Evolutionary conservation across 2,888 invertebrate genomes (phyloP).

Genomic region (Euplexia lucipara): DNA sequence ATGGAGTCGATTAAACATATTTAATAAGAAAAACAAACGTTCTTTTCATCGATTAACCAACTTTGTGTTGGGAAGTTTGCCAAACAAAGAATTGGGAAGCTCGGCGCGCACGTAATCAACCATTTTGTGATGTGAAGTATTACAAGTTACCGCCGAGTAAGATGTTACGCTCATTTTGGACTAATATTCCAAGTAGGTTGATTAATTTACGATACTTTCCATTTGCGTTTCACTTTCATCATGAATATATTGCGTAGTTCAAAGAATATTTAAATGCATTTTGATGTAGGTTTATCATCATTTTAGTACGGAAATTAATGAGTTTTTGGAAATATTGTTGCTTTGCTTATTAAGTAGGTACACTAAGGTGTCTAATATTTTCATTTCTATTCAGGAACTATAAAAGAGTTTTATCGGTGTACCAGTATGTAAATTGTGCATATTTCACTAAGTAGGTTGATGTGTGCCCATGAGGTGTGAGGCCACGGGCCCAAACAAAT

Average conservation of each 20-base stretch:
- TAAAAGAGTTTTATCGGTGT: conserved; percentile 47
- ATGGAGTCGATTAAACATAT: conserved; percentile 55
- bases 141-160: conserved; percentile 65
- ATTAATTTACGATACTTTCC: conserved; percentile 55
- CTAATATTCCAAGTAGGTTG: conserved; percentile 56
- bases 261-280: conserved; percentile 20
- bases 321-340: not conserved
- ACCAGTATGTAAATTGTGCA: conserved; percentile 54
- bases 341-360: not conserved
- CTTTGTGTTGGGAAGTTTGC: conserved; percentile 66
- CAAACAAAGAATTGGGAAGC: conserved; percentile 66
- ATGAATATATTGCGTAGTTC: conserved; percentile 23
- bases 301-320: conserved; percentile 9
- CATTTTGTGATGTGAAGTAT: conserved; percentile 70
- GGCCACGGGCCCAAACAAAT: conserved; percentile 79
- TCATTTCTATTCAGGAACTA: conserved; percentile 6
- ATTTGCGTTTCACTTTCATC: conserved; percentile 46
- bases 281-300: conserved; percentile 12
- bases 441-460: conserved; percentile 58
- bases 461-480: conserved; percentile 68
- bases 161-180: conserved; percentile 57
- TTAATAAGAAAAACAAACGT: conserved; percentile 65
- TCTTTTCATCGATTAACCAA: conserved; percentile 59
- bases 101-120: conserved; percentile 65
- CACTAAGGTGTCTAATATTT: not conserved